Evolutionary conservation across 2,113 vertebrate species (phyloP), one percentile per base, ranked within the genome.

Genomic region (Alexandromys fortis): DNA sequence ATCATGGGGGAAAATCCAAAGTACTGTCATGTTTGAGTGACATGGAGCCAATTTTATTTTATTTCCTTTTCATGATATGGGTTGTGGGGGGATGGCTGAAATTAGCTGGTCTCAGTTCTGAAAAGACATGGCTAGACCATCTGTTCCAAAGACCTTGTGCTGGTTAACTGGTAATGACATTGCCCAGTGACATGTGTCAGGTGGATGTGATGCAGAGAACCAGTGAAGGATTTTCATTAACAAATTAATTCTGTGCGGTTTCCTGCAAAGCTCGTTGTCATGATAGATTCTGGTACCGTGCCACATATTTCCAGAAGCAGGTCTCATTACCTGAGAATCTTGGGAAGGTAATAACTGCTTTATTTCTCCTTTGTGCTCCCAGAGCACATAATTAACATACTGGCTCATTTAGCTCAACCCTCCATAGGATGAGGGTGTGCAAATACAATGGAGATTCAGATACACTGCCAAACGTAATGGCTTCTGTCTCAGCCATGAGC

Each of bases 1-100:
- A 98, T 98, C 98, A 98, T 98, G 98, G 98, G 98, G 97, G 97
- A 96, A 98, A 98, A 98, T 98, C 98, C 98, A 98, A 98, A 98
- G 98, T 98, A 98, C 98, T 99, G 98, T 99, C 98, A 98, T 98
- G 94, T 98, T 98, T 99, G 99, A 99, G 97, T 99, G 99, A 99
- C 99, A 98, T 98, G 97, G 98, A 98, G 94, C 97, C 98, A 98
- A 98, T 98, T 98, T 98, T 98, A 98, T 98, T 98, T 98, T 99
- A 95, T 96, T 97, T 97, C 95, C 79, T 97, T 98, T 99, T 98
- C 98, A 98, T 98, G 68, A 96, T 86, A 22, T 65, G 16, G 28
- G 63, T 10, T 65, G 61, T 96, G 96, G 65, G 52, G 61, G 61
- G 61, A 7, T 76, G 96, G 95, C 97, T 98, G 98, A 98, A 99